Percentiles rank a stretch among this genome's conserved stretches.
phyloP scores from a whole-genome alignment of 2,797 vertebrate species.

The Pantherophis alleghaniensis region DNA sequence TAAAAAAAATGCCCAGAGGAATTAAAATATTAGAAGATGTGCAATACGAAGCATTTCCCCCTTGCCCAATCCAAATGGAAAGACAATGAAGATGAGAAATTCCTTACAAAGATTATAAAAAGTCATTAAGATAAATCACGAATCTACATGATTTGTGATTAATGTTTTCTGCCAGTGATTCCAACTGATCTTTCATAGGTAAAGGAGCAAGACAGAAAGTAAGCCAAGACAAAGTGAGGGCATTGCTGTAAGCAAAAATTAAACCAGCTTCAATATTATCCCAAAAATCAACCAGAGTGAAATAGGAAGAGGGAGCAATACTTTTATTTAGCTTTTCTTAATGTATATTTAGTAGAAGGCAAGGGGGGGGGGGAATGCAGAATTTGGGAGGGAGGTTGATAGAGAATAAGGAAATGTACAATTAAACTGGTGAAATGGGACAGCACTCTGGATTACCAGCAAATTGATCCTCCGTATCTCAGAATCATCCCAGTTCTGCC shows the following conservation, averaged over 20 bases:
- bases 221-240: not conserved
- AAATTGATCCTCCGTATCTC: constrained; percentile 71
- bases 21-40: not conserved
- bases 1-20: constrained; percentile 2
- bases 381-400: constrained; percentile 24
- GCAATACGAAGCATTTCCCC: not conserved
- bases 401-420: constrained; percentile 44
- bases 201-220: constrained; percentile 4
- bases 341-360: constrained; percentile 32
- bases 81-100: not conserved
- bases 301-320: not conserved
- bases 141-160: constrained; percentile 17
- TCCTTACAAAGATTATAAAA: not conserved
- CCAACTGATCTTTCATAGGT: constrained; percentile 18
- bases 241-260: not conserved
- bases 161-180: constrained; percentile 14
- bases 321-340: constrained; percentile 40
- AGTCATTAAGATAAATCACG: not conserved
- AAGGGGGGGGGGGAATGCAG: not conserved
- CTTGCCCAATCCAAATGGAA: not conserved
- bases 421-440: constrained; percentile 60
- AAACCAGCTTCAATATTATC: constrained; percentile 2
- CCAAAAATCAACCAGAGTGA: not conserved
- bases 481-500: constrained; percentile 72
- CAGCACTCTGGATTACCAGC: constrained; percentile 64